Evolutionary conservation across 2,888 invertebrate species (phyloP).

Genomic region (Erebia ligea): DNA sequence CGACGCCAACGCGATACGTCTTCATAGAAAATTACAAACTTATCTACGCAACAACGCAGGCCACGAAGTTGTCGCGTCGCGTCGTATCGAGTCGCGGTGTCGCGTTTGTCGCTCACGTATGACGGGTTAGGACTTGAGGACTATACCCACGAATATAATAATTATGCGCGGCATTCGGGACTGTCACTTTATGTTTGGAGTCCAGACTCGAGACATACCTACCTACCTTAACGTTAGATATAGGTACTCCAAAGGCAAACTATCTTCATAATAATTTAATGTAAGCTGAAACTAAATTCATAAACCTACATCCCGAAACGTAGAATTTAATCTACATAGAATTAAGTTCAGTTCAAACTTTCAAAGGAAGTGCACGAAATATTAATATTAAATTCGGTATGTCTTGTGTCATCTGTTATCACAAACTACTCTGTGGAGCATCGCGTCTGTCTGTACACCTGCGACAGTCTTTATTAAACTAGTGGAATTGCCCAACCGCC

Average conservation of each 20-base stretch:
- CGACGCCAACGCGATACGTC: too few relatives aligned
- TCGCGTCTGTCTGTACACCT: constrained; percentile 40
- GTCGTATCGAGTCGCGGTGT: too few relatives aligned
- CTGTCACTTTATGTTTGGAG: too few relatives aligned
- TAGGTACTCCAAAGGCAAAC: background rate
- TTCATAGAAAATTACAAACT: too few relatives aligned
- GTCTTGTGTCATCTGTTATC: constrained; percentile 19
- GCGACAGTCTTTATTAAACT: constrained; percentile 43
- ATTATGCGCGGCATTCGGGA: too few relatives aligned
- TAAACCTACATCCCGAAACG: constrained; percentile 2
- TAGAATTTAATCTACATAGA: constrained; percentile 6
- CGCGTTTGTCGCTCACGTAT: too few relatives aligned
- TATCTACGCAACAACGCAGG: too few relatives aligned
- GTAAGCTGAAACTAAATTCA: constrained; percentile 10
- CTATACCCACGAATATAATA: too few relatives aligned
- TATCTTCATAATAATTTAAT: background rate
- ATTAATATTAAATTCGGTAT: constrained; percentile 24
- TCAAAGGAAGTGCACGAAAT: constrained; percentile 9
- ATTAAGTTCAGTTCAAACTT: constrained; percentile 5
- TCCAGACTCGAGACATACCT: too few relatives aligned
- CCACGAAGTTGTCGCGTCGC: too few relatives aligned
- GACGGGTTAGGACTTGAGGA: too few relatives aligned
- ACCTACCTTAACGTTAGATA: too few relatives aligned
- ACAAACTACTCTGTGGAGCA: constrained; percentile 26
- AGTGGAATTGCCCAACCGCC: constrained; percentile 35